These are phyloP conservation scores for Lanius collurio DNA, from an alignment of 2,113 vertebrate genomes.

Conservation along the genomic window DNA sequence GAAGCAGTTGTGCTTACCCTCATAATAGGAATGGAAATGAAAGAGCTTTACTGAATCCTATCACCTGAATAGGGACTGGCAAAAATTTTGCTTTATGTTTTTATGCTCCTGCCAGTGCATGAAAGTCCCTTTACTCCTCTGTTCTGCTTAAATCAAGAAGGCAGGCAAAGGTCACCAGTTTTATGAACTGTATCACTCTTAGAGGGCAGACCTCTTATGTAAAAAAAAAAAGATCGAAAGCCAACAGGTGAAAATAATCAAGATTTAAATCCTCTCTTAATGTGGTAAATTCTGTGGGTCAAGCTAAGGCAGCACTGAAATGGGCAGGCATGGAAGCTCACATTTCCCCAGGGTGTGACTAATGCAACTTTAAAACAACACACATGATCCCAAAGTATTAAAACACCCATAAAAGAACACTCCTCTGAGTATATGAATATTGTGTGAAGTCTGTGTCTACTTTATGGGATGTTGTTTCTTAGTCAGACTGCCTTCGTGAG, in stretches of 20 bases:
- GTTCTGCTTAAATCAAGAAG: conserved; percentile 27
- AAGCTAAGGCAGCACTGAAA: not conserved
- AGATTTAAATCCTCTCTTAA: conserved; percentile 35
- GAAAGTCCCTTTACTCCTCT: not conserved
- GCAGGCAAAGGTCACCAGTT: conserved; percentile 29
- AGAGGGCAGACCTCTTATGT: not conserved
- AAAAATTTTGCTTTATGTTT: not conserved
- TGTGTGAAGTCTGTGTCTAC: not conserved
- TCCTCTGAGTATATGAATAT: conserved; percentile 4
- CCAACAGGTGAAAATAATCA: conserved; percentile 53
- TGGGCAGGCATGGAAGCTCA: not conserved
- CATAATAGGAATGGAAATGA: not conserved
- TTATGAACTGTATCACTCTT: conserved; percentile 5
- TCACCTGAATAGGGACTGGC: not conserved
- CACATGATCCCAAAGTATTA: conserved; percentile 26
- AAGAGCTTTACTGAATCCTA: not conserved
- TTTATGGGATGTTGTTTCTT: not conserved
- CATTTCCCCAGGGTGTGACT: conserved; percentile 46
- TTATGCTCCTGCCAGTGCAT: not conserved
- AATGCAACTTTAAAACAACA: conserved; percentile 41
- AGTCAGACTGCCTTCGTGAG: not conserved
- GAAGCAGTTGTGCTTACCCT: not conserved
- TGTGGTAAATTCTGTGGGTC: conserved; percentile 26
- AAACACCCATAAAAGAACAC: conserved; percentile 33
- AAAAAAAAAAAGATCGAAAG: not conserved